Conservation (phyloP, 2,797 vertebrate genomes). For the Sebastes diaconus region DNA sequence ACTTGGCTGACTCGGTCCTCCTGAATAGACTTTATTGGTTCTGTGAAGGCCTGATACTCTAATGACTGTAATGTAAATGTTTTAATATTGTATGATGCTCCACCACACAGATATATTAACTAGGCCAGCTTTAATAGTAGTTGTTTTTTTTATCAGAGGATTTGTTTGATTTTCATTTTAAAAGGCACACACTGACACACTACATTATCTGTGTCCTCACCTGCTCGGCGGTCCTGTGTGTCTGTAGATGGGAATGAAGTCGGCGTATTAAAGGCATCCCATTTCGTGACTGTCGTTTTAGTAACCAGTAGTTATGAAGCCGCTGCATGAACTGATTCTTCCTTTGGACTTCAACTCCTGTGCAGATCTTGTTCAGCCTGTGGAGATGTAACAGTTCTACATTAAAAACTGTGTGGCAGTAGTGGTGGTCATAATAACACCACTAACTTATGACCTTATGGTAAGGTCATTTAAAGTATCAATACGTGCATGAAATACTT, state of each 20-base stretch:
- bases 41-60: neutral
- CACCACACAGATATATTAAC: neutral
- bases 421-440: neutral
- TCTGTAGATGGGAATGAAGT: conserved; percentile 93
- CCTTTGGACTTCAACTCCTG: conserved; percentile 92
- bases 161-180: neutral
- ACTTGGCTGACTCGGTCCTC: neutral
- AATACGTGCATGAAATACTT: neutral
- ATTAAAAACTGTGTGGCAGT: neutral
- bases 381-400: conserved; percentile 6
- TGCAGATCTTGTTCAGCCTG: conserved; percentile 98
- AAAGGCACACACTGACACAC: neutral
- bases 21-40: neutral
- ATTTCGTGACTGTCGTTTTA: conserved; percentile 96
- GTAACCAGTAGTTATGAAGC: conserved; percentile 97
- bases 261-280: conserved; percentile 95
- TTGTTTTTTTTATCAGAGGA: neutral
- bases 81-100: neutral
- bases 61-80: neutral
- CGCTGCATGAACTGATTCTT: conserved; percentile 99
- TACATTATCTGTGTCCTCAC: conserved; percentile 70
- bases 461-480: neutral
- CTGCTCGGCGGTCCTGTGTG: conserved; percentile 91
- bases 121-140: neutral
- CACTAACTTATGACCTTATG: neutral